A percentile compares a stretch with the other conserved stretches of the same genome.
Evolutionary conservation across 2,797 vertebrate genomes (phyloP).

Genomic region (Sardinella longiceps): DNA sequence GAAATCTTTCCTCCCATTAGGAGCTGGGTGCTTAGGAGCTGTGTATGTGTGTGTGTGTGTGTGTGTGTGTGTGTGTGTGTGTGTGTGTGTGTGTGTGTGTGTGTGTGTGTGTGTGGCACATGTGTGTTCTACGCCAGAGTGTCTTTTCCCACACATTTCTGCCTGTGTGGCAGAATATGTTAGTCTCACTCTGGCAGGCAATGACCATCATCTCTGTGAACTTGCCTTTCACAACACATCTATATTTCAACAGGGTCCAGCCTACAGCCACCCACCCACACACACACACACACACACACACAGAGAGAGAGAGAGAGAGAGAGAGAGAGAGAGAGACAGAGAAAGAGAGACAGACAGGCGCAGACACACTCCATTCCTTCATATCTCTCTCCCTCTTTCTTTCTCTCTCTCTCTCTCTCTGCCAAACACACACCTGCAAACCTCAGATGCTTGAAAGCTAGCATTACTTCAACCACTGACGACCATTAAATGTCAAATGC

Average conservation of each 20-base stretch:
- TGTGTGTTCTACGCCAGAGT: not conserved
- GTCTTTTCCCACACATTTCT: not conserved
- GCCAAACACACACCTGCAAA: not conserved
- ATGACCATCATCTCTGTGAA: slow-evolving; percentile 17
- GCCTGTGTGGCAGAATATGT: not conserved
- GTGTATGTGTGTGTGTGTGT: slow-evolving; percentile 8
- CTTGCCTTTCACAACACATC: slow-evolving; percentile 19
- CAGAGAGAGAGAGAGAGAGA: too few species aligned
- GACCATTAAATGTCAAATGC: slow-evolving; percentile 7
- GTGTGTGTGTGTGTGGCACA: too few species aligned
- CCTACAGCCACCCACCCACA: not conserved
- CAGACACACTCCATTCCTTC: not conserved
- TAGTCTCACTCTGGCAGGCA: not conserved
- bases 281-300: not conserved
- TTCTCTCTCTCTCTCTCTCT: not conserved
- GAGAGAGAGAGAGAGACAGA: not conserved
- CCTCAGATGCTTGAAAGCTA: slow-evolving; percentile 12
- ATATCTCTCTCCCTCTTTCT: too few species aligned
- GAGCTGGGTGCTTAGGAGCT: not conserved
- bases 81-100: slow-evolving; percentile 1
- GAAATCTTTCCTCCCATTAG: not conserved
- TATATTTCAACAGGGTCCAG: slow-evolving; percentile 19
- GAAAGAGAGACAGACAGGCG: not conserved
- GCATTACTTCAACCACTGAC: not conserved
- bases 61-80: not conserved